Percentiles rank a stretch among this genome's conserved stretches.
Evolutionary conservation across 2,797 vertebrate species (phyloP).

Genomic region (Numenius phaeopus): DNA sequence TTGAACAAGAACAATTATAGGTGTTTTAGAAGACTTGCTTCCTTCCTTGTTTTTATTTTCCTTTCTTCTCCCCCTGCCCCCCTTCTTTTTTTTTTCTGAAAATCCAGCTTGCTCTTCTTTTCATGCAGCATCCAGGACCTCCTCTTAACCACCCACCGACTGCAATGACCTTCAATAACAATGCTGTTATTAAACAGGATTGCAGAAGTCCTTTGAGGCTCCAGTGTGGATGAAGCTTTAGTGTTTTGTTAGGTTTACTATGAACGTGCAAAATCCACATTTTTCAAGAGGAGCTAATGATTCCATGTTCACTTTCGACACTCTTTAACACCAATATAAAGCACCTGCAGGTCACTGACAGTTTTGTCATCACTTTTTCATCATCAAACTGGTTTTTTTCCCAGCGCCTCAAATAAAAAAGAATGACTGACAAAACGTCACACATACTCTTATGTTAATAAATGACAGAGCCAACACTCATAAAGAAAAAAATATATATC

Average conservation of each 20-base stretch:
- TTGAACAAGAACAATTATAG: background rate
- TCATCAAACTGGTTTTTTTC: background rate
- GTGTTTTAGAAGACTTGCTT: background rate
- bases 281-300: background rate
- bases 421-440: constrained; percentile 14
- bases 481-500: background rate
- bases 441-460: background rate
- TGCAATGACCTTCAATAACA: background rate
- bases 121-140: background rate
- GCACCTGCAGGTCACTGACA: background rate
- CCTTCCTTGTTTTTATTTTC: background rate
- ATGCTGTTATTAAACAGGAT: background rate
- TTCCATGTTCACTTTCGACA: background rate
- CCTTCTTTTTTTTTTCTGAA: too few relatives aligned
- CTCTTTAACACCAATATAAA: background rate
- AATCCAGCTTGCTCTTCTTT: background rate
- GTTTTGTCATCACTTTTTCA: constrained; percentile 1
- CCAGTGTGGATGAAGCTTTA: background rate
- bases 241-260: background rate
- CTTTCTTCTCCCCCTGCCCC: too few relatives aligned
- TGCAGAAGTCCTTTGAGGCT: background rate
- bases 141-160: background rate
- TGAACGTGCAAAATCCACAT: background rate
- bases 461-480: background rate
- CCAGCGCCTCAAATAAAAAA: background rate